Percentiles rank a stretch among this genome's conserved stretches.
These are phyloP conservation scores for Gonatopus flavifemur DNA, from an alignment of 1,140 invertebrate species.

Conservation along the genomic window DNA sequence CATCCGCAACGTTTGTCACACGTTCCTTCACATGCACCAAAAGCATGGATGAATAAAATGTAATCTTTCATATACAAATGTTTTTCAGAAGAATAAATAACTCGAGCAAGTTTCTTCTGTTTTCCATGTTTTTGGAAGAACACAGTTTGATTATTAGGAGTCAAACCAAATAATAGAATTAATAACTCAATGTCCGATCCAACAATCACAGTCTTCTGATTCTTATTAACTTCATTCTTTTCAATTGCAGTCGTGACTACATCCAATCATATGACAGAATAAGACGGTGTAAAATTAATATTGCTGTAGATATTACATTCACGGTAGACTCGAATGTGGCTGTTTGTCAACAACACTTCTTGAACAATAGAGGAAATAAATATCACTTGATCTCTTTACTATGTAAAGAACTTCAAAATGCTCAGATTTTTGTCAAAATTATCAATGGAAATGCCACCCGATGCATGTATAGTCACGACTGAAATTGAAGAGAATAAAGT, in stretches of 20 bases:
- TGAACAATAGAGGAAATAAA: constrained; percentile 13
- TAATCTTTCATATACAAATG: too few species aligned
- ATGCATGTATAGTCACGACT: constrained; percentile 4
- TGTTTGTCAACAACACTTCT: constrained; percentile 7
- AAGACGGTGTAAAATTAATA: not conserved
- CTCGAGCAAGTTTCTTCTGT: not conserved
- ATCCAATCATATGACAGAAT: not conserved
- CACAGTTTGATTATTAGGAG: not conserved
- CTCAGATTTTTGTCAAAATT: not conserved
- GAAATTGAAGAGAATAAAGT: constrained; percentile 3
- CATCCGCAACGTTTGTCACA: too few species aligned
- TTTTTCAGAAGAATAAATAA: not conserved
- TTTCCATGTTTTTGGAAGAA: constrained; percentile 5
- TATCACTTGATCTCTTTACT: constrained; percentile 3
- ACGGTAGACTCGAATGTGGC: constrained; percentile 4
- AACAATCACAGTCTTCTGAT: too few species aligned
- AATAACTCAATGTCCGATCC: too few species aligned
- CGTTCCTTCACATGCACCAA: too few species aligned
- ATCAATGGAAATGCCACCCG: constrained; percentile 5
- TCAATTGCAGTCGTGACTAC: too few species aligned
- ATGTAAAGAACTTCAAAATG: not conserved
- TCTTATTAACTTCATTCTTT: too few species aligned
- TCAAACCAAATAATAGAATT: too few species aligned
- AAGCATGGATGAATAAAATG: too few species aligned
- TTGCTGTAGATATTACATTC: constrained; percentile 9